A percentile compares a stretch with the other conserved stretches of the same genome.
Conservation (phyloP, 1,140 invertebrate genomes). For the Nasonia vitripennis region DNA sequence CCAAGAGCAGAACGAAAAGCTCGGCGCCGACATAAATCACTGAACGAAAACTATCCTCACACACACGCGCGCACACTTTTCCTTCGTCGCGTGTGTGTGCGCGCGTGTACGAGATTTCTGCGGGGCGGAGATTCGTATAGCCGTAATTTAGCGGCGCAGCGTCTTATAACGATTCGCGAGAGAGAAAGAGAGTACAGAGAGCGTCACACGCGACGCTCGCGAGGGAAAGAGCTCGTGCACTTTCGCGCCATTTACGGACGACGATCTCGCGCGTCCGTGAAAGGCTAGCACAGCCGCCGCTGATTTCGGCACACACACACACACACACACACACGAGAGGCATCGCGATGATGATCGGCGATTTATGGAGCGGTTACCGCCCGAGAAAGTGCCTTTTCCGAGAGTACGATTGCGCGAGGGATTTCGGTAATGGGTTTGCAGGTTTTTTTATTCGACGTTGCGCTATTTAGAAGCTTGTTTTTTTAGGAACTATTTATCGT, state of each 20-base stretch:
- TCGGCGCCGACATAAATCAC: constrained; percentile 46
- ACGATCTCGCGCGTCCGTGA: not conserved
- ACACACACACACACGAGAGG: too few relatives aligned
- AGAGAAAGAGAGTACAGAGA: not conserved
- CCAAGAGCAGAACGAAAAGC: constrained; percentile 39
- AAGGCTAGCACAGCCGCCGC: not conserved
- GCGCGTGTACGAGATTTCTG: constrained; percentile 2
- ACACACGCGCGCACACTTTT: constrained; percentile 1
- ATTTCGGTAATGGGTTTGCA: too few relatives aligned
- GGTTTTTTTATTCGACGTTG: too few relatives aligned
- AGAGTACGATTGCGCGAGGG: not conserved
- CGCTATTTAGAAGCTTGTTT: too few relatives aligned
- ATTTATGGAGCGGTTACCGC: constrained; percentile 9
- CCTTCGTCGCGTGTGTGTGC: not conserved
- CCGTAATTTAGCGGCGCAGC: constrained; percentile 27
- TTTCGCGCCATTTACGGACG: constrained; percentile 45
- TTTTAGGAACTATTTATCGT: too few relatives aligned
- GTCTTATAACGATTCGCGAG: constrained; percentile 28
- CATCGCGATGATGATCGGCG: constrained; percentile 7
- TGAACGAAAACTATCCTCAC: constrained; percentile 21
- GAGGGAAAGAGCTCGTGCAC: not conserved
- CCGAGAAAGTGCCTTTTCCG: not conserved
- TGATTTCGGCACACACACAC: not conserved
- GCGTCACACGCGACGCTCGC: not conserved
- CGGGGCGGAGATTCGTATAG: not conserved